A percentile compares a stretch with the other conserved stretches of the same genome.
phyloP scores from a whole-genome alignment of 2,113 vertebrate genomes.

The Crotalus helleri region DNA sequence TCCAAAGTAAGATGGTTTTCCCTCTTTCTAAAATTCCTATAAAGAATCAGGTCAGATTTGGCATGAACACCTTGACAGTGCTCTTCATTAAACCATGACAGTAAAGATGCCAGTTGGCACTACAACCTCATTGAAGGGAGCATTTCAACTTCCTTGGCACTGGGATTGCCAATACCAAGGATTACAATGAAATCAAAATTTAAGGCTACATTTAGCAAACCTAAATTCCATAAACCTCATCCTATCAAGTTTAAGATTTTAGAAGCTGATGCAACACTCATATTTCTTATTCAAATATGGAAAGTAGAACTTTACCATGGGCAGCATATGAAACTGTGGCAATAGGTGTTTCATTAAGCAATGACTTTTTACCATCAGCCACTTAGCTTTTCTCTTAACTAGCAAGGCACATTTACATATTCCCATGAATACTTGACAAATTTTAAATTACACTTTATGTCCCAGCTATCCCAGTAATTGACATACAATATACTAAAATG shows the following conservation, averaged over 20 bases:
- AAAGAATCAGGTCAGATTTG: slow-evolving; percentile 58
- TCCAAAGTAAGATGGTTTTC: slow-evolving; percentile 54
- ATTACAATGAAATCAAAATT: slow-evolving; percentile 77
- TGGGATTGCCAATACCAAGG: slow-evolving; percentile 76
- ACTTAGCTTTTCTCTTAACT: slow-evolving; percentile 76
- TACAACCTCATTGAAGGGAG: slow-evolving; percentile 79
- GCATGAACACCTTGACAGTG: slow-evolving; percentile 79
- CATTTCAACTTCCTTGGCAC: slow-evolving; percentile 73
- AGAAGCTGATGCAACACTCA: slow-evolving; percentile 67
- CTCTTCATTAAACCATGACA: slow-evolving; percentile 79
- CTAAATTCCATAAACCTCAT: slow-evolving; percentile 69
- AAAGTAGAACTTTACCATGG: slow-evolving; percentile 70
- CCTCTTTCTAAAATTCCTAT: slow-evolving; percentile 57
- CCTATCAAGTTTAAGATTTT: slow-evolving; percentile 65
- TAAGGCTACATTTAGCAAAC: slow-evolving; percentile 79
- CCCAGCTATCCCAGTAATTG: slow-evolving; percentile 84
- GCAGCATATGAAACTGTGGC: slow-evolving; percentile 71
- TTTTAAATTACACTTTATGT: slow-evolving; percentile 82
- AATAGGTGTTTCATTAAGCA: slow-evolving; percentile 68
- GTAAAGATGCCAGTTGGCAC: slow-evolving; percentile 79
- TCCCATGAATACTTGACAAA: slow-evolving; percentile 83
- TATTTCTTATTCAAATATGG: slow-evolving; percentile 63
- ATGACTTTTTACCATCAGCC: slow-evolving; percentile 67
- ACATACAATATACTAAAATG: slow-evolving; percentile 84
- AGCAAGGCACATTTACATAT: slow-evolving; percentile 85